Conservation (phyloP, 2,113 vertebrate genomes). For the Zapus hudsonius region DNA sequence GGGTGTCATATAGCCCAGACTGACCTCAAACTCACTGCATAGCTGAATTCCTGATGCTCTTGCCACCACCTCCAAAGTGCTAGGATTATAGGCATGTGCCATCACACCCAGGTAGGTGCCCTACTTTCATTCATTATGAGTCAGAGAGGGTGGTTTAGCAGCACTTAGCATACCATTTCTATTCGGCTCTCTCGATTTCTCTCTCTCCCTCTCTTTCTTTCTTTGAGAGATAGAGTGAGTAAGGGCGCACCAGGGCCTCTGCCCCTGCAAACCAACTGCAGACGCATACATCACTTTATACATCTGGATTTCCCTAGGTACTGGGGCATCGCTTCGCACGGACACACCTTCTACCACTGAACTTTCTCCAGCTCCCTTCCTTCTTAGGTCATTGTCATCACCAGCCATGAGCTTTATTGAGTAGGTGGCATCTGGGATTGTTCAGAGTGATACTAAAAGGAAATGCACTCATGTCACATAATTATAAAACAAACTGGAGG, state of each 20-base stretch:
- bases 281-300: too few species aligned
- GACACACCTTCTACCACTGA: too few species aligned
- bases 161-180: neutral
- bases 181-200: too few species aligned
- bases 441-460: neutral
- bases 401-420: neutral
- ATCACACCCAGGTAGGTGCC: neutral
- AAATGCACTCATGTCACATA: neutral
- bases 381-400: neutral
- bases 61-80: neutral
- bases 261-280: too few species aligned
- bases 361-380: neutral
- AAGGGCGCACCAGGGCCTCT: too few species aligned
- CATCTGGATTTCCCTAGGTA: too few species aligned
- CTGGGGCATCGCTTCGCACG: too few species aligned
- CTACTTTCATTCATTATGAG: neutral
- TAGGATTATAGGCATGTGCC: neutral
- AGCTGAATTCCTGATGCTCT: neutral
- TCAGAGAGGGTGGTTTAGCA: neutral
- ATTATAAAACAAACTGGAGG: conserved; percentile 43
- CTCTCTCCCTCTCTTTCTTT: too few species aligned
- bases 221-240: too few species aligned
- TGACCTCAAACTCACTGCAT: too few species aligned
- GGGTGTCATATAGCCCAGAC: neutral
- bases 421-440: neutral